phyloP scores from a whole-genome alignment of 1,140 invertebrate species.

The Bathynomus jamesi region DNA sequence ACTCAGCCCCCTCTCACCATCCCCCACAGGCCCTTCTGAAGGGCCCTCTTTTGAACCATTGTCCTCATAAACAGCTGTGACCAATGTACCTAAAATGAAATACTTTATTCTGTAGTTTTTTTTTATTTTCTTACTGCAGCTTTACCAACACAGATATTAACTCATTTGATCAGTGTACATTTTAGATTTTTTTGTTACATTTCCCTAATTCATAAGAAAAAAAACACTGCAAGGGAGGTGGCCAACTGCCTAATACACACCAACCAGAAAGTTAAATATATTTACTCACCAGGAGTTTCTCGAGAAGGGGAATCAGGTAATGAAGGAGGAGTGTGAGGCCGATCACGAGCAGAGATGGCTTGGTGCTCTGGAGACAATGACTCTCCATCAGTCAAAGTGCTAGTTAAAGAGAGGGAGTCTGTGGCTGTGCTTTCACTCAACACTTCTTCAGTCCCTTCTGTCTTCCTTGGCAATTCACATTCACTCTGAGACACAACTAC shows the following conservation, averaged over 20 bases:
- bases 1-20: slow-evolving; percentile 41
- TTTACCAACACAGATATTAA: background rate
- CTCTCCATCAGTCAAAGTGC: slow-evolving; percentile 23
- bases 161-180: background rate
- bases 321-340: slow-evolving; percentile 3
- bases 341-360: background rate
- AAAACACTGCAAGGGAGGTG: background rate
- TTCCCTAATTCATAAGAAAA: background rate
- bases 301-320: slow-evolving; percentile 17
- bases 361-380: slow-evolving; percentile 14
- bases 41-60: slow-evolving; percentile 13
- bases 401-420: slow-evolving; percentile 23
- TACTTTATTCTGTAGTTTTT: too few relatives aligned
- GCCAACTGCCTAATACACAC: too few relatives aligned
- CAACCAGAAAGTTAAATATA: background rate
- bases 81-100: slow-evolving; percentile 24
- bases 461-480: background rate
- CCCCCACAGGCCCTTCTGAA: slow-evolving; percentile 8
- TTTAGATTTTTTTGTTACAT: background rate
- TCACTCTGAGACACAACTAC: too few relatives aligned
- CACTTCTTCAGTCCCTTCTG: slow-evolving; percentile 11
- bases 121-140: too few relatives aligned
- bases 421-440: slow-evolving; percentile 17
- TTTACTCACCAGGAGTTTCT: slow-evolving; percentile 19
- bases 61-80: slow-evolving; percentile 34